These are phyloP conservation scores for Excalfactoria chinensis DNA, from an alignment of 2,113 vertebrate species.

Conservation along the genomic window DNA sequence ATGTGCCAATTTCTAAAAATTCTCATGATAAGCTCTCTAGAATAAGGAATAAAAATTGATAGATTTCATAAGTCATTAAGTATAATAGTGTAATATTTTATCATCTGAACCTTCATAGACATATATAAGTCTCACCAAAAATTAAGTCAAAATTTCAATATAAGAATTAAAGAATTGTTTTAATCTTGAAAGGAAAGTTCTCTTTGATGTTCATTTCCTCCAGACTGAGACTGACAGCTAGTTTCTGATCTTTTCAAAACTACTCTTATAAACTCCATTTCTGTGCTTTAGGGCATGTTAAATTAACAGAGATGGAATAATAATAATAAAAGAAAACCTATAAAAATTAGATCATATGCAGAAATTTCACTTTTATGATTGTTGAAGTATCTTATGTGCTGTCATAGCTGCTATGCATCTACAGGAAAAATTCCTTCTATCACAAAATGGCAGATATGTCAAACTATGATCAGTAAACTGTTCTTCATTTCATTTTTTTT, in stretches of 20 bases:
- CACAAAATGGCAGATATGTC: background rate
- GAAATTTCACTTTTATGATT: background rate
- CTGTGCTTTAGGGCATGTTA: background rate
- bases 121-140: background rate
- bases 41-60: background rate
- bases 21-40: background rate
- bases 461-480: background rate
- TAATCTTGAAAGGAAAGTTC: background rate
- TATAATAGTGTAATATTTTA: background rate
- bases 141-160: background rate
- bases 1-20: background rate
- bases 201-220: background rate
- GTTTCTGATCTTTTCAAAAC: background rate
- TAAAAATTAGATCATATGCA: background rate
- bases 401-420: background rate
- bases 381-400: background rate
- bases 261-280: background rate
- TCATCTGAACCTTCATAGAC: background rate
- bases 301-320: background rate
- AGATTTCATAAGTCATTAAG: background rate
- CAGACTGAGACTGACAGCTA: background rate
- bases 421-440: background rate
- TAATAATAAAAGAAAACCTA: background rate
- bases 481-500: background rate
- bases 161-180: background rate